phyloP scores from a whole-genome alignment of 2,113 vertebrate species.

The Nansenia antarctica region DNA sequence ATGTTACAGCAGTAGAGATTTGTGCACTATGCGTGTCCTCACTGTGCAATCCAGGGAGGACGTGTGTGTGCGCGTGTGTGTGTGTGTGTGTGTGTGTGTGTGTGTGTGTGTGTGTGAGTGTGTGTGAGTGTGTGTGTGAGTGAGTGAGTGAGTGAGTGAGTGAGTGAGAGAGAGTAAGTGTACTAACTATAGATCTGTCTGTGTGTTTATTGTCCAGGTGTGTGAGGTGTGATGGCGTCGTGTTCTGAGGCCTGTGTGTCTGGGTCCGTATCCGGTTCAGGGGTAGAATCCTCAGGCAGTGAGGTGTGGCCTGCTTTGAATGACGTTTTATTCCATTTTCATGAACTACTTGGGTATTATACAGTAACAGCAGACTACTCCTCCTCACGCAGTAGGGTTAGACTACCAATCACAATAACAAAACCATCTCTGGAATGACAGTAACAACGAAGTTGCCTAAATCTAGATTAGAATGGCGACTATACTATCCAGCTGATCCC shows the following conservation, averaged over 20 bases:
- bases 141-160: constrained; percentile 9
- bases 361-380: too few species aligned
- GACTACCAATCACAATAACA: too few species aligned
- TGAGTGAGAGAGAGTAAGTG: constrained; percentile 11
- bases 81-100: not conserved
- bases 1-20: too few species aligned
- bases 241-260: constrained; percentile 81
- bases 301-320: constrained; percentile 69
- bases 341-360: not conserved
- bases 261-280: constrained; percentile 46
- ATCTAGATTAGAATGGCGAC: too few species aligned
- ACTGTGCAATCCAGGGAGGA: too few species aligned
- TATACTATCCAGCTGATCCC: not conserved
- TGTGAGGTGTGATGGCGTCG: constrained; percentile 83
- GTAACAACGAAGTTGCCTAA: too few species aligned
- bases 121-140: not conserved
- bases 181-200: not conserved
- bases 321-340: not conserved
- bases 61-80: too few species aligned
- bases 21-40: too few species aligned
- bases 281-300: constrained; percentile 64
- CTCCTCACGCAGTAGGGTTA: not conserved
- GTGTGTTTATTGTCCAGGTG: constrained; percentile 67
- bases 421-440: too few species aligned
- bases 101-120: not conserved